phyloP scores from a whole-genome alignment of 2,797 vertebrate genomes.

The Leptodactylus fallax region DNA sequence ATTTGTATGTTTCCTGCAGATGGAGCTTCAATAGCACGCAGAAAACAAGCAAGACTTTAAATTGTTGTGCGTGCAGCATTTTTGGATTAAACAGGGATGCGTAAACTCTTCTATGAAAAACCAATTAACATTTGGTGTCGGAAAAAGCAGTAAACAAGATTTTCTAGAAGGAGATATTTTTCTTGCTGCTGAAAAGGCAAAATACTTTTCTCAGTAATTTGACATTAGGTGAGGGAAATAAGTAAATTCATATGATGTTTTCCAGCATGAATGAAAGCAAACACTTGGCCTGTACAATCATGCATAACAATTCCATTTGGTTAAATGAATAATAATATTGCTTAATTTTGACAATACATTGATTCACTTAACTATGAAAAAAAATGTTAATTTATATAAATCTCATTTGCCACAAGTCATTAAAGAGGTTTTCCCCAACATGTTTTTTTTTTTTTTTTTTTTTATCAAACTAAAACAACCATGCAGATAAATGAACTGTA shows the following conservation, averaged over 20 bases:
- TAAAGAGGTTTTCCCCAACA: no score
- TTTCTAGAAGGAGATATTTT: constrained; percentile 59
- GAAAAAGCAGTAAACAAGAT: constrained; percentile 71
- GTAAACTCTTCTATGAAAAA: constrained; percentile 76
- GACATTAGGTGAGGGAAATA: constrained; percentile 28
- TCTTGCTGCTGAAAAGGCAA: constrained; percentile 61
- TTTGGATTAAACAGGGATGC: constrained; percentile 74
- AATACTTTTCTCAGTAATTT: constrained; percentile 56
- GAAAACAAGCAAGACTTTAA: constrained; percentile 82
- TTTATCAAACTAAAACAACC: no score
- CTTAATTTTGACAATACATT: neutral
- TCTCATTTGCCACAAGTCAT: neutral
- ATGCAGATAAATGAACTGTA: no score
- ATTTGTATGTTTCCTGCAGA: constrained; percentile 74
- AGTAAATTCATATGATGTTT: constrained; percentile 4
- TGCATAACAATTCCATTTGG: constrained; percentile 2
- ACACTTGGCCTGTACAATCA: neutral
- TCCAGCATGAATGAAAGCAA: constrained; percentile 16
- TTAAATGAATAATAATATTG: constrained; percentile 11
- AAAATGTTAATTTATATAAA: neutral
- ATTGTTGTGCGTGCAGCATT: constrained; percentile 76
- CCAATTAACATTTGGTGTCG: constrained; percentile 74
- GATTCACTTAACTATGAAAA: neutral
- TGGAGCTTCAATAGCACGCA: constrained; percentile 72
- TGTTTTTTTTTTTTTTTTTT: no score